These are phyloP conservation scores for Venustaconcha ellipsiformis DNA, from an alignment of 1,140 invertebrate genomes.

Conservation along the genomic window DNA sequence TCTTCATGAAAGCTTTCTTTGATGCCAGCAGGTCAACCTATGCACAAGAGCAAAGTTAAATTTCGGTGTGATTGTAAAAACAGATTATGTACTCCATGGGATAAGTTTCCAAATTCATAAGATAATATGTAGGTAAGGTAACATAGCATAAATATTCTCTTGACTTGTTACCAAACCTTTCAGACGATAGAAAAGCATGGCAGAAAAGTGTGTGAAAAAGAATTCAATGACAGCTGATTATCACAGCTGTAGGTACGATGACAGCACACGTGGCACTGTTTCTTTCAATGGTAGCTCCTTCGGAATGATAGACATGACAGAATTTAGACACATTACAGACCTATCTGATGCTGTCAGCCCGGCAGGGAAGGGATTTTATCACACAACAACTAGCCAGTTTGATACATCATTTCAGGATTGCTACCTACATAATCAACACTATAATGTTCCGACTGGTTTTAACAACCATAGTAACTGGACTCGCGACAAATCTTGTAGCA, in stretches of 20 bases:
- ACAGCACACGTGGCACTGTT: slow-evolving; percentile 24
- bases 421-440: slow-evolving; percentile 11
- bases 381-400: slow-evolving; percentile 6
- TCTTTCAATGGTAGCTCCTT: slow-evolving; percentile 5
- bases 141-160: too few species aligned
- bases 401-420: slow-evolving; percentile 23
- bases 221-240: slow-evolving; percentile 66
- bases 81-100: too few species aligned
- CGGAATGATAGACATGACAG: slow-evolving; percentile 39
- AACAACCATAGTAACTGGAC: slow-evolving; percentile 14
- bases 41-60: too few species aligned
- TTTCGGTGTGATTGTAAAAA: too few species aligned
- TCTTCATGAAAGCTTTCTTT: too few species aligned
- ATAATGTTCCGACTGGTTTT: neutral
- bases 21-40: too few species aligned
- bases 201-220: too few species aligned
- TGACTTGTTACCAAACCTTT: too few species aligned
- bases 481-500: slow-evolving; percentile 5
- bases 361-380: slow-evolving; percentile 26
- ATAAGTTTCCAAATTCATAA: too few species aligned
- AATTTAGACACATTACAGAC: slow-evolving; percentile 56
- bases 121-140: too few species aligned
- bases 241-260: slow-evolving; percentile 61
- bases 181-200: too few species aligned
- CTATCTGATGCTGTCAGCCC: slow-evolving; percentile 54